Base-by-base conservation (phyloP, 1,140 invertebrate genomes). In the Chionoecetes opilio region DNA sequence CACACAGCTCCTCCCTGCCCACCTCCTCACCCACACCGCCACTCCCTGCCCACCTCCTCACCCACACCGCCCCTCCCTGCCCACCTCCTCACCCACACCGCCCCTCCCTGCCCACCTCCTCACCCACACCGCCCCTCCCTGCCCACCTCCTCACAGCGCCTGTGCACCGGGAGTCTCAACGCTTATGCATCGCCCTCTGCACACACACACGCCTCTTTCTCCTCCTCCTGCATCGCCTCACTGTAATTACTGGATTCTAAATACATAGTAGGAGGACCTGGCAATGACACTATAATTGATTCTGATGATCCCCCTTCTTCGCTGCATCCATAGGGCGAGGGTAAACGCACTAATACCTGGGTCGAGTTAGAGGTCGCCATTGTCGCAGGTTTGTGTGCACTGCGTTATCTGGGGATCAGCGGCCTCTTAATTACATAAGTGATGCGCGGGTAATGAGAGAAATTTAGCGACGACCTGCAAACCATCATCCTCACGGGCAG, bases 351-450 rank as follows among this genome's bases (percentile, higher is more conserved):
- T 91, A 75, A 91, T 91, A 8, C 31, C 46, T 91, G 35, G 17
- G 38, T 91, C n/a, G 38, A 31, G 46, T 41, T 63, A 29, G 31
- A 34, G 41, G n/a, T 29, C 21, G 46, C 89, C 29, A 91, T 91
- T 91, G 89, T 91, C 32, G 35, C 75, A 31, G 89, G 21, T 91
- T 91, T 91, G 89, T 91, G 63, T 91, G 75, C 41, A 32, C 75
- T 32, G 21, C 46, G 34, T 91, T 91, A 91, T 75, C 89, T 75
- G 89, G 1, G 31, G 46, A 75, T 34, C 63, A n/a, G 31, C 46
- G 5, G 6, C 46, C 75, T 17, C 46, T 17, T 91, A 91, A 91
- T 34, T 75, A 75, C 63, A 75, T 91, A 91, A 91, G 35, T 32
- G 89, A 91, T 75, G 89, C 21, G 46, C 31, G 35, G n/a, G 38